These are phyloP conservation scores for Drosophila anomalata DNA, from an alignment of 2,888 invertebrate genomes.

Conservation along the genomic window DNA sequence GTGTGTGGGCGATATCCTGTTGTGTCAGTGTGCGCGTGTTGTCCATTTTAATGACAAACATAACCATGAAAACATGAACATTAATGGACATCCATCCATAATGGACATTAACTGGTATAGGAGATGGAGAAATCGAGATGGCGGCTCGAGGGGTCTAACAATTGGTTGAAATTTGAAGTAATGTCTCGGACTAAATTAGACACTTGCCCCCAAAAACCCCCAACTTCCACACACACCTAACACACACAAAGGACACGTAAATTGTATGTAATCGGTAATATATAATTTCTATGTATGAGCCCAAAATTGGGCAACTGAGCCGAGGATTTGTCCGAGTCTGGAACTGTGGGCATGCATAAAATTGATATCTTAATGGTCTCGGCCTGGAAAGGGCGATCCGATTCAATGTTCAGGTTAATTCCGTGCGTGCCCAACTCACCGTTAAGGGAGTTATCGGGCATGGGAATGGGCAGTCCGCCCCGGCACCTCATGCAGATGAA, in stretches of 20 bases:
- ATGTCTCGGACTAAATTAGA: slow-evolving; percentile 57
- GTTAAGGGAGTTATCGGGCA: slow-evolving; percentile 33
- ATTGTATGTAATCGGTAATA: slow-evolving; percentile 45
- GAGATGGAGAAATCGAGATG: not conserved
- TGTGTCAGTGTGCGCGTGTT: slow-evolving; percentile 32
- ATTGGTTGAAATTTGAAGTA: slow-evolving; percentile 48
- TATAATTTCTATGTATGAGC: slow-evolving; percentile 52
- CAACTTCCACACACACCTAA: not conserved
- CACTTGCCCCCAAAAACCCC: slow-evolving; percentile 12
- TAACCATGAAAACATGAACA: slow-evolving; percentile 64
- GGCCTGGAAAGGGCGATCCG: slow-evolving; percentile 2
- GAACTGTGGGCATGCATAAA: slow-evolving; percentile 62
- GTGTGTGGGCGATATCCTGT: slow-evolving; percentile 33
- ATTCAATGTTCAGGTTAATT: slow-evolving; percentile 39
- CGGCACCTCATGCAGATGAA: slow-evolving; percentile 15
- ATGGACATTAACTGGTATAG: slow-evolving; percentile 41
- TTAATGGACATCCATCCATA: slow-evolving; percentile 62
- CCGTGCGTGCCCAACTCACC: slow-evolving; percentile 43
- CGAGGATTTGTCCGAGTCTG: slow-evolving; percentile 41
- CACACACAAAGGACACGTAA: slow-evolving; percentile 24
- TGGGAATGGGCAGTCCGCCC: slow-evolving; percentile 1
- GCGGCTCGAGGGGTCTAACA: slow-evolving; percentile 16
- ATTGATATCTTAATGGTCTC: slow-evolving; percentile 61
- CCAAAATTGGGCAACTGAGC: slow-evolving; percentile 28
- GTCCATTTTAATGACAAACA: slow-evolving; percentile 61